Base-by-base conservation (phyloP, 2,888 invertebrate genomes). In the Vesta saturnalis region DNA sequence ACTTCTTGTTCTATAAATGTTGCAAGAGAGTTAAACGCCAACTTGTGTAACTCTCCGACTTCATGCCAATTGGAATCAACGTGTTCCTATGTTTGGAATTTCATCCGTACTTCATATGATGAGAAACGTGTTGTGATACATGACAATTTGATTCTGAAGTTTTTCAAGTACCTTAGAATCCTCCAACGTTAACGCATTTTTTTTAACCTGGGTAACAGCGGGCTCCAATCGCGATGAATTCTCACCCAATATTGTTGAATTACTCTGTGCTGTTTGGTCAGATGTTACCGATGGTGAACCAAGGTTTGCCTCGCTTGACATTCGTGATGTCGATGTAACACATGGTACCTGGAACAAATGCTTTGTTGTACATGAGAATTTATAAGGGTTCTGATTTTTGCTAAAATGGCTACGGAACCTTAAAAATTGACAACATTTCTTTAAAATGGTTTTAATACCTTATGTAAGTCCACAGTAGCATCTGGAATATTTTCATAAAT, bases 1-100 rank as follows among this genome's bases (percentile, higher is more conserved):
- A 43, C 10, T 43, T 43, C 14, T 43, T 43, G 43, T 43, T 43
- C 5, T 43, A 43, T 43, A 43, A 43, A 43, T 43, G 43, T 43
- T 43, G 43, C 43, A 43, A 43, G 14, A 43, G 14, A 43, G 43
- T 10, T 43, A 43, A 43, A 43, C 43, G n/a, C 43, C 43, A 14
- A 43, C 43, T 43, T 43, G 43, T 43, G 43, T 43, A 43, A 43
- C 10, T 43, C 43, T 43, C 43, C 10, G 43, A 8, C 14, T 43
- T 43, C 43, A 43, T 43, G 43, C 43, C 43, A 43, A 43, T 23
- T 43, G 43, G 43, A 43, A 43, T n/a, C 43, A 43, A 43, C 43
- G 43, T 43, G 43, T 43, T n/a, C n/a, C 2, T 43, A 3, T 5
- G 14, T 43, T 43, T 43, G 14, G 14, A 2, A 12, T 43, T 43